Conservation (phyloP, 2,797 vertebrate genomes). For the Caiman crocodilus region DNA sequence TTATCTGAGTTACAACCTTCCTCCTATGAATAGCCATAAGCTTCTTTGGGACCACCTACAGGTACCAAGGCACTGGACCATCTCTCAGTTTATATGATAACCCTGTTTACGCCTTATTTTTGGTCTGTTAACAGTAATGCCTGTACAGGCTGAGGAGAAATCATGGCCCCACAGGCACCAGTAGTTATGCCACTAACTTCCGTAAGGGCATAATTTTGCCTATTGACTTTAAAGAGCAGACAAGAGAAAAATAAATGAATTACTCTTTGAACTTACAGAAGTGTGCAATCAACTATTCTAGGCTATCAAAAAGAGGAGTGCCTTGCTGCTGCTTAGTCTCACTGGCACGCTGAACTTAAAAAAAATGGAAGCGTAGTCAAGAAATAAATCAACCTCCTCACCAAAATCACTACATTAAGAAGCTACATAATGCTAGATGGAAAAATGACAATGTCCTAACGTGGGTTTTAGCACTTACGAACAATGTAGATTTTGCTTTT, state of each 20-base stretch:
- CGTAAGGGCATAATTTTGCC: constrained; percentile 53
- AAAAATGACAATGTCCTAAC: background rate
- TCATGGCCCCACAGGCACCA: constrained; percentile 14
- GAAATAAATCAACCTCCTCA: background rate
- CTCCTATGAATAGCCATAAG: background rate
- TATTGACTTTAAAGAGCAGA: background rate
- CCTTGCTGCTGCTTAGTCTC: background rate
- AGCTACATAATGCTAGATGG: background rate
- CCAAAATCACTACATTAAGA: background rate
- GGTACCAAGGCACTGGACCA: background rate
- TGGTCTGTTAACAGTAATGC: constrained; percentile 66
- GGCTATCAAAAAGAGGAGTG: constrained; percentile 45
- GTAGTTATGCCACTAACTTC: constrained; percentile 7
- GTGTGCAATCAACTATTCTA: constrained; percentile 50
- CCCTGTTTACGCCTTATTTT: constrained; percentile 39
- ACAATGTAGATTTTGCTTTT: background rate
- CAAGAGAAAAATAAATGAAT: constrained; percentile 18
- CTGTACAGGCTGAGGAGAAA: constrained; percentile 48
- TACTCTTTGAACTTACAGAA: constrained; percentile 59
- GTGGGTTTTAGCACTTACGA: background rate
- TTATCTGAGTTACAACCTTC: accelerated
- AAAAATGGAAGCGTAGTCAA: background rate
- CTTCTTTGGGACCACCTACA: background rate
- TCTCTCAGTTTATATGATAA: background rate
- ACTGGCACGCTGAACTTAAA: background rate